Evolutionary conservation across 2,113 vertebrate genomes (phyloP), one percentile per base, ranked within the genome.

Genomic region (Cebidichthys violaceus): DNA sequence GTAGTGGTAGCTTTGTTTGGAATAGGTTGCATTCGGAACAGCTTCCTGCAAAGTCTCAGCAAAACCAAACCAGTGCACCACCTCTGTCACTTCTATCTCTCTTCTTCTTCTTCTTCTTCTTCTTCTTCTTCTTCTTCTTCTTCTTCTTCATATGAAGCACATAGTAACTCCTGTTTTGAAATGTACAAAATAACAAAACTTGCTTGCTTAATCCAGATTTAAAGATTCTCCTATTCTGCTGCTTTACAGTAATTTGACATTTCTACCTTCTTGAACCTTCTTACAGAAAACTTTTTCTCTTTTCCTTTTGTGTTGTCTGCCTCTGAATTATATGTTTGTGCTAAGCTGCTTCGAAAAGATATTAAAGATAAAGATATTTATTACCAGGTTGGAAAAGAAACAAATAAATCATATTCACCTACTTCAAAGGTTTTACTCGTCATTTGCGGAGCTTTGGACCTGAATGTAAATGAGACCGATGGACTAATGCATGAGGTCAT

Each of bases 401-500:
- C 81, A 61, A 84, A 84, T 80, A 79, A 89, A 89, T 86, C 76
- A 86, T 81, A 87, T 89, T 86, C 76, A 81, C 65, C 67, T 75
- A 70, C 89, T 89, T 92, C 90, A 92, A 92, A 91, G 91, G 85
- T 87, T 86, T 75, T 59, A 78, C 24, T n/a, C 69, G 74, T 80
- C 81, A 74, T 89, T 88, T 96, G 96, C 94, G 64, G 13, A 71
- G 96, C 96, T 96, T 96, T 96, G 93, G 92, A 94, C 95, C 94
- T 95, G 97, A 96, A 97, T 97, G 96, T 96, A 97, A 97, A 98
- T 98, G 96, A 97, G 96, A 94, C 93, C 29, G 39, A 35, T 47
- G 24, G 75, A 57, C 87, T 88, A 82, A 92, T 87, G 90, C 87
- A 84, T 18, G 71, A 86, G 81, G 70, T 80, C 71, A 84, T 79